Percentiles rank a stretch among this genome's conserved stretches.
Evolutionary conservation across 2,797 vertebrate genomes (phyloP).

Genomic region (Rhyacichthys aspro): DNA sequence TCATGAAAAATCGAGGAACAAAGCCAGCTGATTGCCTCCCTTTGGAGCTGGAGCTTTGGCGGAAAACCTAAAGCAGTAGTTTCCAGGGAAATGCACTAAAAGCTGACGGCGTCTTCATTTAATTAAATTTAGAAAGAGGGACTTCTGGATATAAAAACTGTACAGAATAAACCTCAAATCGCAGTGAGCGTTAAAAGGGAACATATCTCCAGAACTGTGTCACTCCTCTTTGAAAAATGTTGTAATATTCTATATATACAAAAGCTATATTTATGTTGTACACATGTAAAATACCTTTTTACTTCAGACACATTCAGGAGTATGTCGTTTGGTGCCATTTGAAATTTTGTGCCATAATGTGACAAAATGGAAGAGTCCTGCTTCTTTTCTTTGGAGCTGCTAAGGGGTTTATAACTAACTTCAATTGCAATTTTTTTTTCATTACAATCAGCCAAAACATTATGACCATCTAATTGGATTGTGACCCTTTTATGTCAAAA

Average conservation of each 20-base stretch:
- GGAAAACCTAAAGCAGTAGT: slow-evolving; percentile 31
- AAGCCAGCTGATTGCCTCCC: slow-evolving; percentile 31
- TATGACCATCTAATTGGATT: too few relatives aligned
- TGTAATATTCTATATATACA: slow-evolving; percentile 35
- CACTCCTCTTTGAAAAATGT: slow-evolving; percentile 24
- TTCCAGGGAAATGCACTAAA: slow-evolving; percentile 26
- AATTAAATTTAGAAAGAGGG: slow-evolving; percentile 38
- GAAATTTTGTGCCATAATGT: slow-evolving; percentile 37
- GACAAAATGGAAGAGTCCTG: slow-evolving; percentile 42
- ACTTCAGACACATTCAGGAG: slow-evolving; percentile 49
- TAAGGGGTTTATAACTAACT: slow-evolving; percentile 10
- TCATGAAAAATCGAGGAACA: slow-evolving; percentile 31
- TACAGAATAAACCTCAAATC: too few relatives aligned
- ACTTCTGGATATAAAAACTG: too few relatives aligned
- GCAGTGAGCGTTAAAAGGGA: slow-evolving; percentile 19
- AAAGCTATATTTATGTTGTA: slow-evolving; percentile 60
- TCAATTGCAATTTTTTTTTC: too few relatives aligned
- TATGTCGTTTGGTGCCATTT: slow-evolving; percentile 41
- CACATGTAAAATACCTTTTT: slow-evolving; percentile 55
- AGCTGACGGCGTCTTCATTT: slow-evolving; percentile 24
- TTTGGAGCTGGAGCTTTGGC: slow-evolving; percentile 30
- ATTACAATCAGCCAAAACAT: neutral
- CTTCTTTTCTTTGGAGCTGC: slow-evolving; percentile 20
- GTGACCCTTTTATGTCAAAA: too few relatives aligned
- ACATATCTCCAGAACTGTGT: slow-evolving; percentile 20